A percentile compares a stretch with the other conserved stretches of the same genome.
Conservation (phyloP, 1,140 invertebrate species). For the Drosophila neocordata region DNA sequence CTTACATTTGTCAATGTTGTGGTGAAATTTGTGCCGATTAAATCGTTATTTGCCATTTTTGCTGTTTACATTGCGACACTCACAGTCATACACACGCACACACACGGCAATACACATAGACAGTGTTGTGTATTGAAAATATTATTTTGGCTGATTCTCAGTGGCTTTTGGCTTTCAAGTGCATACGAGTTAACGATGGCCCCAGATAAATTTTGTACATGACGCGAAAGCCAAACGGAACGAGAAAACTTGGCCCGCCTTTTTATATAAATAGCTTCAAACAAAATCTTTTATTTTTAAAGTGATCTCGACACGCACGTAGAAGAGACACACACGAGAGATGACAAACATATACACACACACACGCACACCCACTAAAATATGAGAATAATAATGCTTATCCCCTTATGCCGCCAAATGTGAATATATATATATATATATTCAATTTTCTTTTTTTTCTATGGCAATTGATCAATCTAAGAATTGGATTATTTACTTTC, state of each 20-base stretch:
- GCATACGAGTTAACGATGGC: slow-evolving; percentile 39
- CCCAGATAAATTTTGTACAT: slow-evolving; percentile 42
- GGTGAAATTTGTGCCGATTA: slow-evolving; percentile 73
- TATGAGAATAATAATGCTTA: slow-evolving; percentile 5
- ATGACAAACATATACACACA: slow-evolving; percentile 28
- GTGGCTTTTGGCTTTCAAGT: slow-evolving; percentile 53
- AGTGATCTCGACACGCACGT: slow-evolving; percentile 66
- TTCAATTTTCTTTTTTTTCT: neutral
- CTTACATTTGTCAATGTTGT: slow-evolving; percentile 72
- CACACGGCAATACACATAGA: slow-evolving; percentile 36
- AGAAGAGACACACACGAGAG: slow-evolving; percentile 25
- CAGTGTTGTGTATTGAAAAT: slow-evolving; percentile 31
- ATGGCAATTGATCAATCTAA: slow-evolving; percentile 1
- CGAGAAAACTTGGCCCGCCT: slow-evolving; percentile 71
- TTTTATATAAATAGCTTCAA: slow-evolving; percentile 79
- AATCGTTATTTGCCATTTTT: slow-evolving; percentile 63
- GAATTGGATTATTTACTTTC: slow-evolving; percentile 31
- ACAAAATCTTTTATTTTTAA: slow-evolving; percentile 80
- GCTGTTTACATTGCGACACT: slow-evolving; percentile 69
- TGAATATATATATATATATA: neutral
- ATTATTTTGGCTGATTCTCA: slow-evolving; percentile 33
- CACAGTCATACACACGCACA: slow-evolving; percentile 17
- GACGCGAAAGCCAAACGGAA: slow-evolving; percentile 48
- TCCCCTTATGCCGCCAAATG: neutral
- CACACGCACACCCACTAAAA: neutral